Percentiles rank a stretch among this genome's conserved stretches.
Conservation (phyloP, 1,140 invertebrate species). For the Probaryconus sp. region DNA sequence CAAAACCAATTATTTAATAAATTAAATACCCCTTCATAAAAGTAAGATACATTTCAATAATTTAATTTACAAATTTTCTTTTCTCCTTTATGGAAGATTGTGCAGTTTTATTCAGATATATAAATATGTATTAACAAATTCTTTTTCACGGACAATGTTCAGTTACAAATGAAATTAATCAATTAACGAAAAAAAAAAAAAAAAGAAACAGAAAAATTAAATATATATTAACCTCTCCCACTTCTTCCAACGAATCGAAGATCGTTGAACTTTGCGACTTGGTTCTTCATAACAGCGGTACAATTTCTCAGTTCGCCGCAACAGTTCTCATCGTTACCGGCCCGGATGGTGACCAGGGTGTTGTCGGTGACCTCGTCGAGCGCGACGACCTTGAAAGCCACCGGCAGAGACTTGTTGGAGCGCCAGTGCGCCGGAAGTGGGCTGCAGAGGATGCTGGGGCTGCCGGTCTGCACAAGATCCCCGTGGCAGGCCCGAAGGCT, state of each 20-base stretch:
- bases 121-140: too few species aligned
- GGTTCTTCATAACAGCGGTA: slow-evolving; percentile 96
- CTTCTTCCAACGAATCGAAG: slow-evolving; percentile 96
- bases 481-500: slow-evolving; percentile 91
- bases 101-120: too few species aligned
- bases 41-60: too few species aligned
- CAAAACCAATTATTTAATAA: too few species aligned
- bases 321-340: slow-evolving; percentile 98
- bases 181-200: not conserved
- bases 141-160: too few species aligned
- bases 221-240: slow-evolving; percentile 84
- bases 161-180: too few species aligned
- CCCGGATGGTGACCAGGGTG: slow-evolving; percentile 93
- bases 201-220: slow-evolving; percentile 13
- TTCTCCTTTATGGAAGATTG: too few species aligned
- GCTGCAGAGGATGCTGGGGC: slow-evolving; percentile 94
- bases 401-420: slow-evolving; percentile 96
- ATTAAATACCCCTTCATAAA: too few species aligned
- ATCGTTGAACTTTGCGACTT: slow-evolving; percentile 98
- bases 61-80: too few species aligned
- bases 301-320: slow-evolving; percentile 95
- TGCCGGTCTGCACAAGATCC: slow-evolving; percentile 93
- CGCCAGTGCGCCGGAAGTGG: slow-evolving; percentile 94
- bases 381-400: slow-evolving; percentile 94
- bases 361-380: slow-evolving; percentile 95